Base-by-base conservation (phyloP, 2,888 invertebrate species). In the Anticlea derivata region DNA sequence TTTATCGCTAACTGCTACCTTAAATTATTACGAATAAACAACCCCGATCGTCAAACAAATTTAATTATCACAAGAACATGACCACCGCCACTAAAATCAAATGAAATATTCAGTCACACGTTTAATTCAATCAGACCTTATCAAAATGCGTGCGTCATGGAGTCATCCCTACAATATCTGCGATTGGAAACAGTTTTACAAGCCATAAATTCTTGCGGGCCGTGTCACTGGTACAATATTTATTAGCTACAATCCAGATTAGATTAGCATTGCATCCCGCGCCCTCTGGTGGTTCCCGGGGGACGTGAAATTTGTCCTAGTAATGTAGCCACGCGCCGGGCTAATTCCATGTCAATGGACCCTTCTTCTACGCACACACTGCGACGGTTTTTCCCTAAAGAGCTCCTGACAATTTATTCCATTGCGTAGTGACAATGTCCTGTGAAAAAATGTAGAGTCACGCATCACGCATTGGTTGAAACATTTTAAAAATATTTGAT, bases 151-250 rank as follows among this genome's bases (percentile, higher is more conserved):
- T 65, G 73, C 76, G 78, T 82, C 83, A 51, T 46, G 40, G 45
- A 40, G 30, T 46, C 51, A 82, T 77, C 78, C 80, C 68, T 71
- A 76, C 86, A 80, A 83, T 87, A 80, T 78, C 82, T 78, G 68
- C 88, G 85, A 89, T 90, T 89, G 87, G 87, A 87, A 88, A 89
- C 87, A 90, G 88, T 89, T 90, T 89, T 89, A 87, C 88, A 88
- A 88, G 89, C 89, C 76, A 90, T 89, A 90, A 89, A 90, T 88
- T 87, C 73, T 77, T 80, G 78, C 80, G 77, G 77, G 79, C 80
- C 75, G 80, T 76, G 82, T 80, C 81, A 73, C 75, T 75, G 79
- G 79, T 86, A 82, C 81, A 84, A 89, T 88, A 90, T 90, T 90
- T 90, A 90, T 90, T 89, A 89, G 86, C 83, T 88, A 78, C 87